Base-by-base conservation (phyloP, 2,797 vertebrate genomes). In the Sus cebifrons region DNA sequence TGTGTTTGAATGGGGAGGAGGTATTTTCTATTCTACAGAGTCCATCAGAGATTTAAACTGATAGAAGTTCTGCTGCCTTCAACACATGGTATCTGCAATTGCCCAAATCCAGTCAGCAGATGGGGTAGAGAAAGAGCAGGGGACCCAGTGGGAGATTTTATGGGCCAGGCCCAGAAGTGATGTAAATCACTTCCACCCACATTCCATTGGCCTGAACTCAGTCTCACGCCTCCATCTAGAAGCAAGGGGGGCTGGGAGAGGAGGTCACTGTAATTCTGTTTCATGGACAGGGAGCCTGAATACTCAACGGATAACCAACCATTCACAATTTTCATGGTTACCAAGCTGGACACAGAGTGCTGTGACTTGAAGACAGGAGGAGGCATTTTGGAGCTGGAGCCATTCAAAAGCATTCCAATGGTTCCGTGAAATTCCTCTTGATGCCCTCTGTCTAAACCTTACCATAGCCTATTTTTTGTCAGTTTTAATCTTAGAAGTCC, bases 121-220 rank as follows among this genome's bases (percentile, higher is more conserved):
- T 65, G n/a, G 79, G n/a, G 14, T 18, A 91, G 21, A 67, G 14
- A 86, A 92, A 87, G 15, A 71, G 29, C 58, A 25, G 44, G 86
- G 54, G 64, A 71, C 65, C 16, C 60, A 91, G 36, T 17, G 60
- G 65, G 74, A 86, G 44, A 94, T 73, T 92, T 86, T 54, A 86
- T 36, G 10, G 40, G 7, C 70, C 49, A 91, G 65, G 12, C n/a
- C 92, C 29, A 56, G 14, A 60, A 91, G n/a, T 65, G 58, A 79
- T 65, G 32, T n/a, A 32, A 90, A 82, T 68, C 23, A 87, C 82
- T 89, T 86, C 78, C 13, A 87, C 64, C 21, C 70, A 91, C 23
- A 60, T 89, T 96, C 40, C 40, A 73, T 2, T 40, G 32, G 40
- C 40, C 54, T 89, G 71, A 95, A 70, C 49, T 94, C 36, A 85